Evolutionary conservation across 30 jellyfish, hydroid and myxozoan species (phyloP).

Genomic region (Aurelia aurita): DNA sequence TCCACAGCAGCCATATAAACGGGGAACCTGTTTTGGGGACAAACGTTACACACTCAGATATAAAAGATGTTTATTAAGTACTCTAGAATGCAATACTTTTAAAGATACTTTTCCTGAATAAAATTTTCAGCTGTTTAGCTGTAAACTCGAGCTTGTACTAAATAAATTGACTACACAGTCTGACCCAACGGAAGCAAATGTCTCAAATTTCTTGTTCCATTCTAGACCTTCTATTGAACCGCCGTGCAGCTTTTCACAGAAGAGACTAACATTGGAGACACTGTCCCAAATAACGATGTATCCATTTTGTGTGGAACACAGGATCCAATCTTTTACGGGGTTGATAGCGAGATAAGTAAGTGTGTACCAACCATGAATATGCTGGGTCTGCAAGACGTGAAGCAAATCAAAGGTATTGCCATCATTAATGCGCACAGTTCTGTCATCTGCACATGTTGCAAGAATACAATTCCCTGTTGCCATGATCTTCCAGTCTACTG

Average conservation of each 20-base stretch:
- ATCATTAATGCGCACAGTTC: constrained; percentile 80
- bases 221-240: constrained; percentile 97
- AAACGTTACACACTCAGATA: too few species aligned
- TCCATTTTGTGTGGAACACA: constrained; percentile 94
- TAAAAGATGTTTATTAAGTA: too few species aligned
- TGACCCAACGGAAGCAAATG: constrained; percentile 80
- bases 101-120: too few species aligned
- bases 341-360: constrained; percentile 80
- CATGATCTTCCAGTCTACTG: constrained; percentile 85
- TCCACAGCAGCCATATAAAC: too few species aligned
- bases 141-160: too few species aligned
- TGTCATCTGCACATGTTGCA: constrained; percentile 98
- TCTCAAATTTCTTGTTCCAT: constrained; percentile 17
- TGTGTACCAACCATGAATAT: constrained; percentile 94
- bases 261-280: constrained; percentile 17
- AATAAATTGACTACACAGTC: constrained; percentile 78
- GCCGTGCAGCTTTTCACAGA: constrained; percentile 70
- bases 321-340: constrained; percentile 47
- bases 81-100: too few species aligned
- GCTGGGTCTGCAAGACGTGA: constrained; percentile 46
- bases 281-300: constrained; percentile 82
- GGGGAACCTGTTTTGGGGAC: too few species aligned
- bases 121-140: too few species aligned
- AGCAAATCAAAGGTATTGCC: constrained; percentile 71
- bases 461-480: constrained; percentile 30